Percentiles rank a stretch among this genome's conserved stretches.
These are phyloP conservation scores for Drosophila biarmipes DNA, from an alignment of 1,140 invertebrate genomes.

Conservation along the genomic window DNA sequence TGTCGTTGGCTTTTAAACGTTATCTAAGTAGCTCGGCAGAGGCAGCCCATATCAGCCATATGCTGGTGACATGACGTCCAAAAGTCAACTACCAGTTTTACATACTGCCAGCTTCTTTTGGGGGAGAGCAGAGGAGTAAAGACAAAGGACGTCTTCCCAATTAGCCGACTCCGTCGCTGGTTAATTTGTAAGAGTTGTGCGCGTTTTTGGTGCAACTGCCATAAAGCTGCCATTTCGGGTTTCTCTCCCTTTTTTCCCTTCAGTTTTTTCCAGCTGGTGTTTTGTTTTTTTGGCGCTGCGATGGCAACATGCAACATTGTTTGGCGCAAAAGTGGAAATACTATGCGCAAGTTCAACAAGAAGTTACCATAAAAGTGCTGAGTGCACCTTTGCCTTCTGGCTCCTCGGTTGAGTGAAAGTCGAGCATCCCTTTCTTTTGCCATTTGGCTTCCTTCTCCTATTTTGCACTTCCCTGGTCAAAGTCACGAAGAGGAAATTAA, in stretches of 20 bases:
- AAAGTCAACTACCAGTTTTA: slow-evolving; percentile 49
- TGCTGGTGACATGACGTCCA: slow-evolving; percentile 28
- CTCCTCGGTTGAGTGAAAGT: slow-evolving; percentile 47
- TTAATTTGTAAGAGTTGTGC: slow-evolving; percentile 68
- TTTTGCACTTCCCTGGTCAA: slow-evolving; percentile 18
- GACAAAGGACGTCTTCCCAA: slow-evolving; percentile 39
- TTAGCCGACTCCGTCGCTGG: slow-evolving; percentile 61
- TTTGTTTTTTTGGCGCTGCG: slow-evolving; percentile 45
- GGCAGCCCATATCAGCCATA: slow-evolving; percentile 53
- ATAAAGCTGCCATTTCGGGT: slow-evolving; percentile 32
- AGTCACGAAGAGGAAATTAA: slow-evolving; percentile 74
- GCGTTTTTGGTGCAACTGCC: slow-evolving; percentile 33
- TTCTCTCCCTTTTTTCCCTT: slow-evolving; percentile 5
- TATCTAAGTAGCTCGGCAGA: slow-evolving; percentile 70
- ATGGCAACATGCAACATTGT: slow-evolving; percentile 70
- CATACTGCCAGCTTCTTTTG: slow-evolving; percentile 22
- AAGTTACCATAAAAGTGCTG: slow-evolving; percentile 51
- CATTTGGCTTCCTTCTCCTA: neutral
- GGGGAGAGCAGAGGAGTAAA: slow-evolving; percentile 10
- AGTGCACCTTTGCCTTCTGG: slow-evolving; percentile 41
- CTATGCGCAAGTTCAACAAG: slow-evolving; percentile 33
- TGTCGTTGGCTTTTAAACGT: slow-evolving; percentile 68
- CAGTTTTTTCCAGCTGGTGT: neutral
- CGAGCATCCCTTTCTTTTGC: neutral
- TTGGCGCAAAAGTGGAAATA: slow-evolving; percentile 45